Conservation (phyloP, 1,140 invertebrate species). For the Bilobella aurantiaca region DNA sequence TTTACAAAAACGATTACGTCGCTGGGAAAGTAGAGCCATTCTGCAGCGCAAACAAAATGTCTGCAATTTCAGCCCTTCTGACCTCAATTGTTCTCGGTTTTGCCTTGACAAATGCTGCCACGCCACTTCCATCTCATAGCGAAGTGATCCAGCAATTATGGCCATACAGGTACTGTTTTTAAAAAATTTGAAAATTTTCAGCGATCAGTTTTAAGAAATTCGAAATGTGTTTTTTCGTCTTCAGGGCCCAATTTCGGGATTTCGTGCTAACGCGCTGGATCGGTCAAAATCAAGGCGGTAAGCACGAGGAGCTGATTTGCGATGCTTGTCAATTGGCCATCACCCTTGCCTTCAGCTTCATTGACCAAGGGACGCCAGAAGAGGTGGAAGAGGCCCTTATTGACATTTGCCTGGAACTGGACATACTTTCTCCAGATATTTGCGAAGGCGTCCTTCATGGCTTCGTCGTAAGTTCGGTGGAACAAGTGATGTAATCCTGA, state of each 20-base stretch:
- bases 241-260: background rate
- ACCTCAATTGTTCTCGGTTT: background rate
- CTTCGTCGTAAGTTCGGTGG: conserved; percentile 8
- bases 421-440: conserved; percentile 12
- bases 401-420: conserved; percentile 12
- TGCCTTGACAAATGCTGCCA: background rate
- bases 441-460: conserved; percentile 14
- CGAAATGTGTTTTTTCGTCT: background rate
- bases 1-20: too few species aligned
- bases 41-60: too few species aligned
- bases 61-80: too few species aligned
- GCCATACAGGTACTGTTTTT: background rate
- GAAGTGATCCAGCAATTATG: background rate
- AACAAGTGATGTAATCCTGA: background rate
- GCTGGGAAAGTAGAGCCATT: too few species aligned
- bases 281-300: background rate
- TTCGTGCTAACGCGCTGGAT: background rate
- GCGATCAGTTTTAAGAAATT: background rate
- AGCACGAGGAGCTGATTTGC: background rate
- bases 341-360: background rate
- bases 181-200: background rate
- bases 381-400: conserved; percentile 11
- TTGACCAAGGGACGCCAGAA: background rate
- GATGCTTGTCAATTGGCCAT: background rate
- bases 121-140: background rate